Evolutionary conservation across 2,113 vertebrate genomes (phyloP), one percentile per base, ranked within the genome.

Genomic region (Cochlearius cochlearius): DNA sequence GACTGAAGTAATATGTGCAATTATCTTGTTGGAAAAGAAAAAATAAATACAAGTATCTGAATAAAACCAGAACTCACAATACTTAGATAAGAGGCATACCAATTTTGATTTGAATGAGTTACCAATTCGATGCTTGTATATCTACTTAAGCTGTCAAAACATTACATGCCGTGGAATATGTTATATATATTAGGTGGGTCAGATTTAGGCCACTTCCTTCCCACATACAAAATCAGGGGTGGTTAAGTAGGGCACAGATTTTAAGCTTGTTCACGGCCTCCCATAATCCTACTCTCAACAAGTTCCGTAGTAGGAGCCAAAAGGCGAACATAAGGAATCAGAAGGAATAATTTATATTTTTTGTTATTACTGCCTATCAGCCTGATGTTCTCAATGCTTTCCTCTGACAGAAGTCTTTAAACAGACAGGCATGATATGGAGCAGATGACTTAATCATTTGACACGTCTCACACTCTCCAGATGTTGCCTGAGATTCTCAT

Each of bases 141-240:
- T 95, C 94, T 96, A 90, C 77, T 97, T 94, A 95, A 97, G 96
- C 96, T 97, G 95, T 97, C 95, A 97, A 96, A 97, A 97, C 96
- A 97, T 90, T 91, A 91, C 91, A 95, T 91, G 77, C 74, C 18
- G 39, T 73, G 71, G 74, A 95, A 91, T 96, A 92, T 86, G 88
- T 88, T 87, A 91, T 79, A 96, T 95, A 91, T 97, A 91, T 94
- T 91, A 95, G 47, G 76, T 66, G 63, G 94, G 96, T 97, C 97
- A 97, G 89, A 91, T 91, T 92, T 92, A 95, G 97, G 96, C 91
- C 96, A 96, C 87, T 96, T 97, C 94, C 86, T 97, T 97, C 97
- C 91, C 94, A 95, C 92, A 95, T 90, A 66, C 18, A 82, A 85
- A 94, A 95, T 79, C 12, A 23, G 91, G 91, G n/a, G 14, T 90